phyloP scores from a whole-genome alignment of 2,797 vertebrate genomes.

The Phataginus tricuspis region DNA sequence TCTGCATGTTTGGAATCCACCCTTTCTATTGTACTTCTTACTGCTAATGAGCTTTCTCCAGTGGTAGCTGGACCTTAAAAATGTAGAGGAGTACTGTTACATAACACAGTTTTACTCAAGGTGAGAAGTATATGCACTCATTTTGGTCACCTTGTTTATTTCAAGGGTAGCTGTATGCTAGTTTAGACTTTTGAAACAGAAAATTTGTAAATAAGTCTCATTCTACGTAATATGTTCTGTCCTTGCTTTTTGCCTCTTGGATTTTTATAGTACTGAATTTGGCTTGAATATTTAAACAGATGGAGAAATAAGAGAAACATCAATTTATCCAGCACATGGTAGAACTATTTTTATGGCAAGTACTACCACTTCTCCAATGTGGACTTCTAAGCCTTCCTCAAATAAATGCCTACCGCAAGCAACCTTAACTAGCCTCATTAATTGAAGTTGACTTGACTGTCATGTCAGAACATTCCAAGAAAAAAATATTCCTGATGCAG shows the following conservation, averaged over 20 bases:
- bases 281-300: background rate
- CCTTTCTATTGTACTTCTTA: background rate
- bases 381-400: background rate
- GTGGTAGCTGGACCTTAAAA: background rate
- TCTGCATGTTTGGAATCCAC: constrained; percentile 3
- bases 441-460: background rate
- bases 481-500: background rate
- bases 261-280: background rate
- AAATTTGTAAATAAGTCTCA: constrained; percentile 17
- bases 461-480: background rate
- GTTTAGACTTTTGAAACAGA: constrained; percentile 8
- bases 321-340: background rate
- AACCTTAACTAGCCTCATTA: background rate
- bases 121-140: background rate
- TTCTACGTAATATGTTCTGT: background rate
- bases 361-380: background rate
- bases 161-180: background rate
- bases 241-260: background rate
- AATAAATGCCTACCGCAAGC: background rate
- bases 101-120: constrained; percentile 7
- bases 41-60: background rate
- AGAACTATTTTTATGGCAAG: background rate
- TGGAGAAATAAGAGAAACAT: background rate
- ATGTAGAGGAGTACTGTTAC: background rate
- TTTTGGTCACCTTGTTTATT: constrained; percentile 38